Conservation (phyloP, 1,140 invertebrate species). For the Ostrea edulis region DNA sequence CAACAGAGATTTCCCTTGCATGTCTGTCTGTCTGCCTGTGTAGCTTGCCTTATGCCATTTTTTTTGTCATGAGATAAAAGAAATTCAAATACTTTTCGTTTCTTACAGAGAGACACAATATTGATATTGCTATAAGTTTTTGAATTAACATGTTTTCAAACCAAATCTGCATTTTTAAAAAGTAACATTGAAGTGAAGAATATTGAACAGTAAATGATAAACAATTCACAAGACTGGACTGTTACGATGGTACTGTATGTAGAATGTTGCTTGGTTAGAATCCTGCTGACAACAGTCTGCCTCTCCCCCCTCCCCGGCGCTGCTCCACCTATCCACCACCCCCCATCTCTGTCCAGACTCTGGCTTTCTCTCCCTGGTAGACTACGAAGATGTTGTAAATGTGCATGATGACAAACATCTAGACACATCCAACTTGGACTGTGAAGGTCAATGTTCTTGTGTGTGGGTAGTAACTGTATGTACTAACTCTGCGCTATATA, state of each 20-base stretch:
- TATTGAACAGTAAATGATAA: background rate
- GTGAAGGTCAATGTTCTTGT: background rate
- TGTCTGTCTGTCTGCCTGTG: background rate
- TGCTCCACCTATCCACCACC: background rate
- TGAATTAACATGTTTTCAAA: background rate
- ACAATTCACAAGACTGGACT: background rate
- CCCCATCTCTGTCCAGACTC: background rate
- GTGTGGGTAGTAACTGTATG: background rate
- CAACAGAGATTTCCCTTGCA: background rate
- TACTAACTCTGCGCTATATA: background rate
- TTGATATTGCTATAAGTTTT: background rate
- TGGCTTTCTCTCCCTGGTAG: background rate
- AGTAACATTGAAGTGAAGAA: background rate
- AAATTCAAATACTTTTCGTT: background rate
- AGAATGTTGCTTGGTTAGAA: background rate
- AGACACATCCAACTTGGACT: background rate
- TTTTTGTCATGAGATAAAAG: background rate
- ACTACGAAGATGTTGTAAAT: constrained; percentile 1
- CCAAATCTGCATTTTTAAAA: background rate
- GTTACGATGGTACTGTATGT: background rate
- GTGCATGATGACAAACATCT: background rate
- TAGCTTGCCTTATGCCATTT: background rate
- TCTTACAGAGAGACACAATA: background rate
- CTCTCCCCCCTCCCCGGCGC: background rate
- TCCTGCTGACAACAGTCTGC: background rate